Percentiles rank a stretch among this genome's conserved stretches.
These are phyloP conservation scores for Lasioglossum morio DNA, from an alignment of 2,888 invertebrate genomes.

Conservation along the genomic window DNA sequence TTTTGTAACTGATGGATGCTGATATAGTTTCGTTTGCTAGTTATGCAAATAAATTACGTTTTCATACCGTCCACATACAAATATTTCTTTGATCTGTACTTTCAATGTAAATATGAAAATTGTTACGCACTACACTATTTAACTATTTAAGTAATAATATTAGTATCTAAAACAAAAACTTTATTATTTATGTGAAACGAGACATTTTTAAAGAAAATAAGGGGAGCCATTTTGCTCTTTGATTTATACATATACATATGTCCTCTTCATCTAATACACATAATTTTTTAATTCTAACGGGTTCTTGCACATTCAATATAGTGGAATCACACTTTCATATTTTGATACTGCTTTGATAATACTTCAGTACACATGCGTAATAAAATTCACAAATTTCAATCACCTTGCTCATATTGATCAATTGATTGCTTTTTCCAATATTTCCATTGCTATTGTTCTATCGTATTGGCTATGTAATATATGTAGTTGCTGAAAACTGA, in stretches of 20 bases:
- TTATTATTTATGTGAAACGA: background rate
- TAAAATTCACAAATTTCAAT: background rate
- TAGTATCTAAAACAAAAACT: no score
- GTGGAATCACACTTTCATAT: background rate
- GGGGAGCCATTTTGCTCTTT: constrained; percentile 4
- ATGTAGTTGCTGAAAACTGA: constrained; percentile 13
- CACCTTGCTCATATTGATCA: background rate
- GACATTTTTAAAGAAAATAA: background rate
- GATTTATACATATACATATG: background rate
- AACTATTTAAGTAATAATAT: background rate
- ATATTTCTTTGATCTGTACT: background rate
- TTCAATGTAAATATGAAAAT: background rate
- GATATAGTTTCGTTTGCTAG: background rate
- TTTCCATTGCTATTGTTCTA: constrained; percentile 4
- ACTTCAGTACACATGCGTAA: background rate
- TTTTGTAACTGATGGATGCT: background rate
- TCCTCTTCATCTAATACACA: background rate
- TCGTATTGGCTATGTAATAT: constrained; percentile 3
- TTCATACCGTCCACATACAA: background rate
- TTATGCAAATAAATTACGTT: background rate
- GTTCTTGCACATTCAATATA: constrained; percentile 19
- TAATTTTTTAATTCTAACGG: background rate
- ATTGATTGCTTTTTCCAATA: background rate
- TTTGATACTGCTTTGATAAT: background rate
- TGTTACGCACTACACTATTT: background rate